phyloP scores from a whole-genome alignment of 2,888 invertebrate genomes.

The Crossocerus cetratus region DNA sequence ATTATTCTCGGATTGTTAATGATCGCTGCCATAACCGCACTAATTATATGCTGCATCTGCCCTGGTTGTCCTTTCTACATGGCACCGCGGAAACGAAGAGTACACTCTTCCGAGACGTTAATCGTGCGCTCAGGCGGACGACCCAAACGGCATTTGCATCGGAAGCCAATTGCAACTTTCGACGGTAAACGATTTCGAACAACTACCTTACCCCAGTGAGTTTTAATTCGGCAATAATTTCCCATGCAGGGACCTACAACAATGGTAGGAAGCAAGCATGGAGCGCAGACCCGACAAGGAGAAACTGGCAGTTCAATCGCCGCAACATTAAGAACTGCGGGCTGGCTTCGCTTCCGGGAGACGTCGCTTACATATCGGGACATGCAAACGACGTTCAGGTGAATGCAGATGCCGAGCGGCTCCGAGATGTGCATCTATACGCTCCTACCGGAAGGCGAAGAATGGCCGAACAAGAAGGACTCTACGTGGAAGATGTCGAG shows the following conservation, averaged over 20 bases:
- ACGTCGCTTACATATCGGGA: constrained; percentile 61
- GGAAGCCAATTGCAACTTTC: constrained; percentile 59
- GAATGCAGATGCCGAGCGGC: constrained; percentile 43
- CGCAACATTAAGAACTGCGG: constrained; percentile 77
- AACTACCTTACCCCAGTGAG: too few relatives aligned
- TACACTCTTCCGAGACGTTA: constrained; percentile 73
- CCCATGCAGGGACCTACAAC: constrained; percentile 56
- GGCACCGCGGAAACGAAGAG: constrained; percentile 80
- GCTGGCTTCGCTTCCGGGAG: constrained; percentile 71
- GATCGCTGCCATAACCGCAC: constrained; percentile 83
- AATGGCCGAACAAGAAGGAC: constrained; percentile 74
- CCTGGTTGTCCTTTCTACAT: constrained; percentile 91
- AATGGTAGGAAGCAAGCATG: constrained; percentile 84
- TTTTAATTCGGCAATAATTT: not conserved
- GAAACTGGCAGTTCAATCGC: constrained; percentile 86
- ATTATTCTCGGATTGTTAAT: constrained; percentile 87
- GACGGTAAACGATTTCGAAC: constrained; percentile 58
- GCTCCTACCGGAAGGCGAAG: constrained; percentile 41
- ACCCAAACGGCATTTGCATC: constrained; percentile 69
- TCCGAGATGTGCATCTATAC: constrained; percentile 55
- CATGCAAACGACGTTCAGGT: constrained; percentile 48
- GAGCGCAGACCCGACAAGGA: constrained; percentile 86
- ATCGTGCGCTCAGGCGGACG: constrained; percentile 66
- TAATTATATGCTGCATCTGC: constrained; percentile 90
- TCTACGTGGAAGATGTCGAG: constrained; percentile 81